Conservation (phyloP, 2,113 vertebrate species). For the Machaerirhynchus nigripectus region DNA sequence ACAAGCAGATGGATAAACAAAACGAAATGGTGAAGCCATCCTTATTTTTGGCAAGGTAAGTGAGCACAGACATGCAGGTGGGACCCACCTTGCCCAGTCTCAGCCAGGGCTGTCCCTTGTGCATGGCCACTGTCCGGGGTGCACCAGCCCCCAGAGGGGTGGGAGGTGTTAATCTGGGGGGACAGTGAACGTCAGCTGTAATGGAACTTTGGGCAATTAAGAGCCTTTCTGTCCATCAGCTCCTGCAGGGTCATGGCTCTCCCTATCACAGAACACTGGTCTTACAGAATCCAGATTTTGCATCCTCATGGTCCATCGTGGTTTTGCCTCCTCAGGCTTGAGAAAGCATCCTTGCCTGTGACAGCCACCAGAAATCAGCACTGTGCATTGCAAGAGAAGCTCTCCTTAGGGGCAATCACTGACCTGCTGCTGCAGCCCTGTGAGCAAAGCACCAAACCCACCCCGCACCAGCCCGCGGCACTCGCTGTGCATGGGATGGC, state of each 20-base stretch:
- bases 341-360: background rate
- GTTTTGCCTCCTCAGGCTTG: background rate
- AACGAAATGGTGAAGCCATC: background rate
- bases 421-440: background rate
- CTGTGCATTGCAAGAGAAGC: no score
- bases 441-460: rapidly evolving
- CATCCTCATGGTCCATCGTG: rapidly evolving
- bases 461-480: rapidly evolving
- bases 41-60: background rate
- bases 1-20: background rate
- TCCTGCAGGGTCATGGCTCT: background rate
- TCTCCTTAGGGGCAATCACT: background rate
- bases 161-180: background rate
- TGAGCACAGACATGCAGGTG: background rate
- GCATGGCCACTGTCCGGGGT: rapidly evolving
- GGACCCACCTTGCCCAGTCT: background rate
- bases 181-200: background rate
- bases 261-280: background rate
- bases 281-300: background rate
- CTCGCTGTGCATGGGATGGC: background rate
- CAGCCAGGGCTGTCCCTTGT: background rate
- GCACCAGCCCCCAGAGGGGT: background rate
- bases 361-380: background rate
- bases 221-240: background rate
- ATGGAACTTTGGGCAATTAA: background rate